phyloP scores from a whole-genome alignment of 2,888 invertebrate genomes.

The Lymantria dispar region DNA sequence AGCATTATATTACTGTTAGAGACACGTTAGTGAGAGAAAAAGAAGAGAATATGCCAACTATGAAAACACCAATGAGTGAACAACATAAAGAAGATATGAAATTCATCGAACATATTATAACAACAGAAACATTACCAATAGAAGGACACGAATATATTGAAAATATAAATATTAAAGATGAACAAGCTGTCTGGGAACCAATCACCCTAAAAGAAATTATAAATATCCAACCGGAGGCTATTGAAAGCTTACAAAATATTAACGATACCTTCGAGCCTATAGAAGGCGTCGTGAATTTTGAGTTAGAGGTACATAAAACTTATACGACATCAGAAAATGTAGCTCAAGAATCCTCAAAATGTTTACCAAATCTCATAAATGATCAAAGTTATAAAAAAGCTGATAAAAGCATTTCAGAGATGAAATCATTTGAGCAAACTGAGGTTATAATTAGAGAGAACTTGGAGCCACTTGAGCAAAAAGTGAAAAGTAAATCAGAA shows the following conservation, averaged over 20 bases:
- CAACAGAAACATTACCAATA: conserved; percentile 52
- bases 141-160: conserved; percentile 48
- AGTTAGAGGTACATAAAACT: conserved; percentile 51
- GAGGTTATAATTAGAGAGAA: conserved; percentile 48
- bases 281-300: conserved; percentile 33
- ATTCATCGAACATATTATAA: conserved; percentile 51
- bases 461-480: conserved; percentile 29
- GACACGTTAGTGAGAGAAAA: conserved; percentile 53
- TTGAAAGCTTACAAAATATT: conserved; percentile 47
- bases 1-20: conserved; percentile 52
- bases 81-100: conserved; percentile 47
- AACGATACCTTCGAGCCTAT: conserved; percentile 30
- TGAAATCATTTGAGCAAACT: conserved; percentile 51
- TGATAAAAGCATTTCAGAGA: conserved; percentile 40
- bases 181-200: conserved; percentile 44
- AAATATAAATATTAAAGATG: conserved; percentile 36
- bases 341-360: conserved; percentile 41
- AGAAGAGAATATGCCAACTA: conserved; percentile 41
- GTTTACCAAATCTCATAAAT: conserved; percentile 18
- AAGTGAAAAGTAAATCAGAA: conserved; percentile 32
- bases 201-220: conserved; percentile 44
- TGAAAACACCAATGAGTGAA: conserved; percentile 27
- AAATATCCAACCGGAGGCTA: conserved; percentile 43
- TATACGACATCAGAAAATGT: conserved; percentile 52
- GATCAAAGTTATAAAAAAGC: conserved; percentile 37